Percentiles rank a stretch among this genome's conserved stretches.
Evolutionary conservation across 2,888 invertebrate species (phyloP).

Genomic region (Apodemia zela): DNA sequence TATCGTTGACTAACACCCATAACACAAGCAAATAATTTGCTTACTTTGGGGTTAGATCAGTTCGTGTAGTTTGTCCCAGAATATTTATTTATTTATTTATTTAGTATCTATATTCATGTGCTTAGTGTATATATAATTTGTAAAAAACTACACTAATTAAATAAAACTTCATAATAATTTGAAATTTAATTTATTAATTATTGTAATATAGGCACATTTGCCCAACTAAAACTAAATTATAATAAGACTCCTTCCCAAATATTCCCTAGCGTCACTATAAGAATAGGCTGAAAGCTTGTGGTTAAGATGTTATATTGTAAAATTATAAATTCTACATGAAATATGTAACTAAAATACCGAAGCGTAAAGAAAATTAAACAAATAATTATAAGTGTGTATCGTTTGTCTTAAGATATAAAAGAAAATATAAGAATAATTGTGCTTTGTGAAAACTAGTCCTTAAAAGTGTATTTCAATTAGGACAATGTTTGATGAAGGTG

Average conservation of each 20-base stretch:
- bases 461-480: no score
- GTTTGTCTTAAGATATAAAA: neutral
- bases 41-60: no score
- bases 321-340: neutral
- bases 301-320: neutral
- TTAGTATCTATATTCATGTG: no score
- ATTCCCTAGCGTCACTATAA: constrained; percentile 51
- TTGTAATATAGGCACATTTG: constrained; percentile 23
- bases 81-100: no score
- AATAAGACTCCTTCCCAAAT: constrained; percentile 39
- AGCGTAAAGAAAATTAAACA: neutral
- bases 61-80: no score
- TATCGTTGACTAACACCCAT: no score
- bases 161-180: neutral
- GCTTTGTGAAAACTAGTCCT: no score
- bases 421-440: no score
- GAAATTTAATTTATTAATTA: constrained; percentile 3
- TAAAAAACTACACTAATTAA: neutral
- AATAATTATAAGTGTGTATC: neutral
- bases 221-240: constrained; percentile 54
- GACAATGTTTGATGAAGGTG: no score
- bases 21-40: no score
- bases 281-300: neutral
- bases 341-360: neutral
- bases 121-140: no score